Percentiles rank a stretch among this genome's conserved stretches.
These are phyloP conservation scores for Drosophila affinis DNA, from an alignment of 2,888 invertebrate genomes.

Conservation along the genomic window DNA sequence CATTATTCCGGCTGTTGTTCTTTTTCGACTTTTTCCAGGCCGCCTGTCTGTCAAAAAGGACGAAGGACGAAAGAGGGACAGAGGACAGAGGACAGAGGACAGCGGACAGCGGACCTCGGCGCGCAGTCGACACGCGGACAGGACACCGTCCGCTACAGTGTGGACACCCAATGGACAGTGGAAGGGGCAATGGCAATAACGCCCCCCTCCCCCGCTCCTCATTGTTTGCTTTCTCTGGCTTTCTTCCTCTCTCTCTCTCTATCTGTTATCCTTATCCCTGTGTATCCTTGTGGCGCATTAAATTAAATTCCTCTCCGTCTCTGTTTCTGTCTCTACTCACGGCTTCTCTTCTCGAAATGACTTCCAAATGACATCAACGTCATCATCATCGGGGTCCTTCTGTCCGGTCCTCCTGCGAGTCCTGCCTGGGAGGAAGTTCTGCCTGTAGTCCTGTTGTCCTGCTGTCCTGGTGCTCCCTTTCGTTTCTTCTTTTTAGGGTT, in stretches of 20 bases:
- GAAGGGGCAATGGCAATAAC: not conserved
- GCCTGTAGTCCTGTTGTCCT: constrained; percentile 1
- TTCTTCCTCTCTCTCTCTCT: not conserved
- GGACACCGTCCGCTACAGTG: not conserved
- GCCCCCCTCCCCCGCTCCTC: not conserved
- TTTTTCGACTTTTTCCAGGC: constrained; percentile 39
- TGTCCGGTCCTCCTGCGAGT: not conserved
- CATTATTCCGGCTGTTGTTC: constrained; percentile 48
- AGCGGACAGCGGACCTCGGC: too few species aligned
- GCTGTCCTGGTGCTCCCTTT: constrained; percentile 3
- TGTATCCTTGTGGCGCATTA: constrained; percentile 26
- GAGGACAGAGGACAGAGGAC: too few species aligned
- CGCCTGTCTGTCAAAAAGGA: constrained; percentile 27
- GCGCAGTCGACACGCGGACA: too few species aligned
- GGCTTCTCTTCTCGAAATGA: constrained; percentile 22
- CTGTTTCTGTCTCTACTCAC: constrained; percentile 7
- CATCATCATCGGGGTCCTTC: constrained; percentile 16
- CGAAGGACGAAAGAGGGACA: constrained; percentile 31
- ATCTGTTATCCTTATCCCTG: not conserved
- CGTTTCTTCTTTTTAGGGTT: constrained; percentile 5
- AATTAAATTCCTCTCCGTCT: constrained; percentile 42
- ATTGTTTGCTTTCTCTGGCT: constrained; percentile 33
- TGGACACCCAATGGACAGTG: constrained; percentile 15
- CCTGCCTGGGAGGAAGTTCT: constrained; percentile 9
- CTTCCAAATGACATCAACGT: constrained; percentile 44